These are phyloP conservation scores for Otolemur garnettii DNA, from an alignment of 2,113 vertebrate species.

Conservation along the genomic window DNA sequence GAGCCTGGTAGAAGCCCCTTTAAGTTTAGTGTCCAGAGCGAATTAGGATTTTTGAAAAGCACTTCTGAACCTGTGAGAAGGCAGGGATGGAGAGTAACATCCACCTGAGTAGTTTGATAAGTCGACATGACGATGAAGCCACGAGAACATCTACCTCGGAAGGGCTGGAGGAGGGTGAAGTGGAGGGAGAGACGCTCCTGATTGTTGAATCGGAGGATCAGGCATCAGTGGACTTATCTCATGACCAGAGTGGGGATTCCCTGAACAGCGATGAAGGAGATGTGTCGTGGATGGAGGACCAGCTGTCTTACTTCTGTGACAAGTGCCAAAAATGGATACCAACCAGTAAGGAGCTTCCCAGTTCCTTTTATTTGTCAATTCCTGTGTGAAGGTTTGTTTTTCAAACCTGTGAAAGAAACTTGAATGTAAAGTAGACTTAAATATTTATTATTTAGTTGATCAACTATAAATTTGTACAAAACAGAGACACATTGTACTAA, in stretches of 20 bases:
- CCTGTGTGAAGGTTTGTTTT: slow-evolving; percentile 30
- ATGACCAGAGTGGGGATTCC: slow-evolving; percentile 98
- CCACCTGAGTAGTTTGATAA: slow-evolving; percentile 88
- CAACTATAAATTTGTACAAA: slow-evolving; percentile 54
- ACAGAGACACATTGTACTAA: slow-evolving; percentile 26
- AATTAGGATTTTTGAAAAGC: neutral
- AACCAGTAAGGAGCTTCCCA: slow-evolving; percentile 90
- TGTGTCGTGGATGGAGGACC: slow-evolving; percentile 94
- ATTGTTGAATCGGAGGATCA: slow-evolving; percentile 98
- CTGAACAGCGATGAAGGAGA: slow-evolving; percentile 96
- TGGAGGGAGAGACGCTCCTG: slow-evolving; percentile 97
- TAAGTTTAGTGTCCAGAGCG: neutral
- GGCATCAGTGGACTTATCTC: slow-evolving; percentile 96
- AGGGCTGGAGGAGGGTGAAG: slow-evolving; percentile 97
- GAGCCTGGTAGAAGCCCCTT: neutral
- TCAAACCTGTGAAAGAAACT: slow-evolving; percentile 33
- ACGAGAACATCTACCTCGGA: slow-evolving; percentile 94
- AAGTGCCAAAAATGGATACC: slow-evolving; percentile 98
- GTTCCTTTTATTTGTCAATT: neutral
- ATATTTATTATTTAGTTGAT: slow-evolving; percentile 61
- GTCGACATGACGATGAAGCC: slow-evolving; percentile 92
- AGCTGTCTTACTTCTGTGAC: slow-evolving; percentile 96
- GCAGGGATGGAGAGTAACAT: slow-evolving; percentile 91
- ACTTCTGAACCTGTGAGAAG: neutral
- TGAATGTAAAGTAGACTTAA: slow-evolving; percentile 57